These are phyloP conservation scores for Metopolophium dirhodum DNA, from an alignment of 1,140 invertebrate genomes.

Conservation along the genomic window DNA sequence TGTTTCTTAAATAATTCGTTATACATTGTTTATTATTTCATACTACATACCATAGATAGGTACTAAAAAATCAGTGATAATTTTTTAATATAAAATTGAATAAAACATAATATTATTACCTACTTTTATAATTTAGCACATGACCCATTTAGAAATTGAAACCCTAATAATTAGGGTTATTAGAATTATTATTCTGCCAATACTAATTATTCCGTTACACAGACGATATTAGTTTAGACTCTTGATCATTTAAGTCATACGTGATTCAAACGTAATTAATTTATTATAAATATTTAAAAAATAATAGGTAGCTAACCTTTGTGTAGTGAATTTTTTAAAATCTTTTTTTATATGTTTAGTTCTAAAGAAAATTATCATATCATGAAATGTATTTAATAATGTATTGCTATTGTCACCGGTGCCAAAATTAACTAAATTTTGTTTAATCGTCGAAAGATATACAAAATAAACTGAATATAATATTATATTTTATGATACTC, in stretches of 20 bases:
- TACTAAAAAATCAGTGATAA: neutral
- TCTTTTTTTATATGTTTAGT: too few relatives aligned
- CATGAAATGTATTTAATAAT: neutral
- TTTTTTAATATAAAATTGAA: neutral
- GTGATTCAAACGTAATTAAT: neutral
- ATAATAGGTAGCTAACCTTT: neutral
- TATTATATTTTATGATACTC: slow-evolving; percentile 13
- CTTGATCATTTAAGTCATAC: neutral
- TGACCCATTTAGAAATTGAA: neutral
- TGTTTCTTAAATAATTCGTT: neutral
- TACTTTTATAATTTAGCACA: neutral
- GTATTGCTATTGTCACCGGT: neutral
- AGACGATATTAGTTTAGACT: neutral
- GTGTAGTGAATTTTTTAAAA: neutral
- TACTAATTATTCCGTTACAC: neutral
- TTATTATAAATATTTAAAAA: neutral
- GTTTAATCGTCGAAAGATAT: neutral
- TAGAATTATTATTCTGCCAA: neutral
- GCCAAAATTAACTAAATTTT: rapidly evolving
- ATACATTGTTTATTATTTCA: neutral
- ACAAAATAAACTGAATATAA: neutral
- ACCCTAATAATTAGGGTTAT: neutral
- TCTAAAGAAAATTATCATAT: too few relatives aligned
- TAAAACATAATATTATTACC: neutral
- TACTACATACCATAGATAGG: neutral